Percentiles rank a stretch among this genome's conserved stretches.
phyloP scores from a whole-genome alignment of 2,113 vertebrate genomes.

The Urocolius indicus region DNA sequence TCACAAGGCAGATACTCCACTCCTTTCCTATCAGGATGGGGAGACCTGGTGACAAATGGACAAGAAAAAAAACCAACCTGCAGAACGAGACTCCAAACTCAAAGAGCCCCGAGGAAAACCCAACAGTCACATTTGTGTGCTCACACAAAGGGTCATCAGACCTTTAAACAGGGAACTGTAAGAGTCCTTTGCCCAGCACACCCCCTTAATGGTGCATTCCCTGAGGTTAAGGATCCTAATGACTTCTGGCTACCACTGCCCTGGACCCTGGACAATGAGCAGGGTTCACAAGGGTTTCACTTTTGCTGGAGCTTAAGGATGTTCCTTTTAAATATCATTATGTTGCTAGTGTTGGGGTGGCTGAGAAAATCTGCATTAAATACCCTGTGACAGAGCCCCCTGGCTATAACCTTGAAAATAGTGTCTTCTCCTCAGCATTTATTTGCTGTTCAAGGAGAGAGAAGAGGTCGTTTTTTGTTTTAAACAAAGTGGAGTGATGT shows the following conservation, averaged over 20 bases:
- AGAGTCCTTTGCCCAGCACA: background rate
- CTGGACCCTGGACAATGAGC: background rate
- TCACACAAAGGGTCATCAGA: background rate
- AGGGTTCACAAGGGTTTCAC: background rate
- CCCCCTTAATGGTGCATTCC: too few relatives aligned
- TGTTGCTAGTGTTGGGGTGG: background rate
- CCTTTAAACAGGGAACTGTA: fast-evolving
- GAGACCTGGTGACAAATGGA: background rate
- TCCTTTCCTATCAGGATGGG: fast-evolving
- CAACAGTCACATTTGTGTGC: fast-evolving
- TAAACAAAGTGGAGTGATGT: background rate
- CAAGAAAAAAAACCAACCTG: background rate
- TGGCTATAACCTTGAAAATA: background rate
- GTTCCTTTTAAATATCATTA: background rate
- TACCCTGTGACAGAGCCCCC: background rate
- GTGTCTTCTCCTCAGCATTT: background rate
- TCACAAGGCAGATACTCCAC: too few relatives aligned
- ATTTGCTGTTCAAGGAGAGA: background rate
- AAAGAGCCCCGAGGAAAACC: background rate
- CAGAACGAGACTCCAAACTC: background rate
- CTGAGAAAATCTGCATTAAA: background rate
- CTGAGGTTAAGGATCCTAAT: fast-evolving
- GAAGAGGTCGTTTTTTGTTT: background rate
- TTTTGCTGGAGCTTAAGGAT: background rate
- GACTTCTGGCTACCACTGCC: fast-evolving